These are phyloP conservation scores for Bombus cullumanus DNA, from an alignment of 1,140 invertebrate genomes.

Conservation along the genomic window DNA sequence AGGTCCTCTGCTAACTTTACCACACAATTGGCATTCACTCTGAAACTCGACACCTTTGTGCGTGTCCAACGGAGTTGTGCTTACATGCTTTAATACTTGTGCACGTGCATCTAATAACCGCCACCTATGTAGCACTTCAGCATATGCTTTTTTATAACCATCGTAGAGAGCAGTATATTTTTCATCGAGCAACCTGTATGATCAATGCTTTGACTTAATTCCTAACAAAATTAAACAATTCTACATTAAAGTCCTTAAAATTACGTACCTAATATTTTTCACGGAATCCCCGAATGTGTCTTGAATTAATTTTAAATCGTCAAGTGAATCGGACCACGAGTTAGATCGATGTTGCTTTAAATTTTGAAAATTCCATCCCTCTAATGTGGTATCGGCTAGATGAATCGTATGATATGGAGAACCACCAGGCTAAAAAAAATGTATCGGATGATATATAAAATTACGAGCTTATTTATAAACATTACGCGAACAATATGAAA, in stretches of 20 bases:
- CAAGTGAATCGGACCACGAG: constrained; percentile 94
- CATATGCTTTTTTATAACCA: constrained; percentile 93
- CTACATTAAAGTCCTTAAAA: background rate
- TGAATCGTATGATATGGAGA: constrained; percentile 97
- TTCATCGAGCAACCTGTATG: constrained; percentile 81
- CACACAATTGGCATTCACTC: constrained; percentile 89
- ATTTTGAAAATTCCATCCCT: constrained; percentile 88
- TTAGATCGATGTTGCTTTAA: constrained; percentile 91
- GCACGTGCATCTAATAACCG: constrained; percentile 92
- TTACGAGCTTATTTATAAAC: background rate
- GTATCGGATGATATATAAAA: constrained; percentile 4
- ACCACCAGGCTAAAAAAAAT: constrained; percentile 85
- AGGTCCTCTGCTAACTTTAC: constrained; percentile 83
- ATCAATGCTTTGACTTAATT: constrained; percentile 32
- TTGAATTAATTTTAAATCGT: constrained; percentile 85
- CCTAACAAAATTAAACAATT: background rate
- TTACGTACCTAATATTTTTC: constrained; percentile 72
- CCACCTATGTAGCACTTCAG: constrained; percentile 94
- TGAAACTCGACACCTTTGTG: constrained; percentile 90
- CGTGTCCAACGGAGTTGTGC: constrained; percentile 82
- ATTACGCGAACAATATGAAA: background rate
- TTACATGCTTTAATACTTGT: constrained; percentile 91
- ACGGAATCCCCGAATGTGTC: constrained; percentile 72
- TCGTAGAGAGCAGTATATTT: constrained; percentile 88
- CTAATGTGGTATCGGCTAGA: constrained; percentile 90